Conservation (phyloP, 2,888 invertebrate genomes). For the Mesochorus sp. region DNA sequence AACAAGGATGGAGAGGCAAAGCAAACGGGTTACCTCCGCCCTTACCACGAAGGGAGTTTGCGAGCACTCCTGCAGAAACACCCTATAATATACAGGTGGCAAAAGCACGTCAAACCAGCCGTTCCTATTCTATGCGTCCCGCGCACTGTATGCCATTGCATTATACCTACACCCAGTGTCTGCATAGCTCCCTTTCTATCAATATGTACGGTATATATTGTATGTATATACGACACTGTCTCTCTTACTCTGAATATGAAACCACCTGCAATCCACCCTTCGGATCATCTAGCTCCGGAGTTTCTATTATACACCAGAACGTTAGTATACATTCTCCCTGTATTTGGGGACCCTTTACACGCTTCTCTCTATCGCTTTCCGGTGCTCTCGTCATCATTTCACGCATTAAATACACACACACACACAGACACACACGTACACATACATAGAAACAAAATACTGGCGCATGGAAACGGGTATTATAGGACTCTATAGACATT, state of each 20-base stretch:
- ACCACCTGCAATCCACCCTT: slow-evolving; percentile 65
- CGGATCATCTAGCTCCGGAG: slow-evolving; percentile 37
- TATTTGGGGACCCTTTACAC: slow-evolving; percentile 21
- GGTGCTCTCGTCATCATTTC: neutral
- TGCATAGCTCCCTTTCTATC: slow-evolving; percentile 34
- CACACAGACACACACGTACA: neutral
- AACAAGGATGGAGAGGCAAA: slow-evolving; percentile 44
- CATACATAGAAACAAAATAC: neutral
- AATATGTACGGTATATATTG: neutral
- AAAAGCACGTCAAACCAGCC: slow-evolving; percentile 51
- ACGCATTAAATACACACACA: neutral
- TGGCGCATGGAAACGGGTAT: neutral
- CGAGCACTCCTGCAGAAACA: slow-evolving; percentile 9
- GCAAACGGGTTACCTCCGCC: slow-evolving; percentile 40
- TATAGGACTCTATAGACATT: neutral
- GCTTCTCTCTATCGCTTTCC: neutral
- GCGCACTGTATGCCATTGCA: slow-evolving; percentile 28
- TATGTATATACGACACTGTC: neutral
- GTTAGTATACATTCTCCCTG: slow-evolving; percentile 18
- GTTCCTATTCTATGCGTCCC: slow-evolving; percentile 6
- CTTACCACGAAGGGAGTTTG: slow-evolving; percentile 34
- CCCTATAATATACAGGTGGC: slow-evolving; percentile 55
- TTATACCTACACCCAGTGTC: slow-evolving; percentile 51
- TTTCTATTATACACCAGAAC: slow-evolving; percentile 19
- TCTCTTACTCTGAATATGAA: slow-evolving; percentile 65